These are phyloP conservation scores for Mycteria americana DNA, from an alignment of 2,797 vertebrate species.

Conservation along the genomic window DNA sequence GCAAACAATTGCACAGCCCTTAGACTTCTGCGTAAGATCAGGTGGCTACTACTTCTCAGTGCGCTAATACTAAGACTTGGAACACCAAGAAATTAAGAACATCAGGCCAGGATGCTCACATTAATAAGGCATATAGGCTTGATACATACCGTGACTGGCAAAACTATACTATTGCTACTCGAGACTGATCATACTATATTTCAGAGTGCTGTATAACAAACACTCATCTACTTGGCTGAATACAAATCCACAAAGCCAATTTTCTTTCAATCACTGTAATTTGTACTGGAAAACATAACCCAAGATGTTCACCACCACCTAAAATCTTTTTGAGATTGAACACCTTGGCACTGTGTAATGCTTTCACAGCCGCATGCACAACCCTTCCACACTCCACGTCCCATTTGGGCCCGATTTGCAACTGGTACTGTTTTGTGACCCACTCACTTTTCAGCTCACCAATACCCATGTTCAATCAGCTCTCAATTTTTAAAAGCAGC, in stretches of 20 bases:
- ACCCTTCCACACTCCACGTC: neutral
- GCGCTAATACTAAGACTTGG: neutral
- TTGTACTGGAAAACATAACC: neutral
- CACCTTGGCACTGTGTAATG: neutral
- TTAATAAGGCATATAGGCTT: neutral
- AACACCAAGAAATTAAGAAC: neutral
- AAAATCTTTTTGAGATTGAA: neutral
- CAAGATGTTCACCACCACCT: neutral
- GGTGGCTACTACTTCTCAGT: neutral
- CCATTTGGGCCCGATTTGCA: neutral
- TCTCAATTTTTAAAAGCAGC: neutral
- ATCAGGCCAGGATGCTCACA: neutral
- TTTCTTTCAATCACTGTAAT: neutral
- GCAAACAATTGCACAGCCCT: constrained; percentile 5
- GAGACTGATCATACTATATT: neutral
- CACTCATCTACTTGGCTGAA: neutral
- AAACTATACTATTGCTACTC: neutral
- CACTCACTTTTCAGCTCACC: neutral
- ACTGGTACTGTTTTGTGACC: neutral
- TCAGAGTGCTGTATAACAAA: neutral
- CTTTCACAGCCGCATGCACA: neutral
- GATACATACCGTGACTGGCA: neutral
- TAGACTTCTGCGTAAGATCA: neutral
- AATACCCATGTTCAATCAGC: neutral
- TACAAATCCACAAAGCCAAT: neutral